Evolutionary conservation across 1,140 invertebrate species (phyloP).

Genomic region (Rhynchophorus ferrugineus): DNA sequence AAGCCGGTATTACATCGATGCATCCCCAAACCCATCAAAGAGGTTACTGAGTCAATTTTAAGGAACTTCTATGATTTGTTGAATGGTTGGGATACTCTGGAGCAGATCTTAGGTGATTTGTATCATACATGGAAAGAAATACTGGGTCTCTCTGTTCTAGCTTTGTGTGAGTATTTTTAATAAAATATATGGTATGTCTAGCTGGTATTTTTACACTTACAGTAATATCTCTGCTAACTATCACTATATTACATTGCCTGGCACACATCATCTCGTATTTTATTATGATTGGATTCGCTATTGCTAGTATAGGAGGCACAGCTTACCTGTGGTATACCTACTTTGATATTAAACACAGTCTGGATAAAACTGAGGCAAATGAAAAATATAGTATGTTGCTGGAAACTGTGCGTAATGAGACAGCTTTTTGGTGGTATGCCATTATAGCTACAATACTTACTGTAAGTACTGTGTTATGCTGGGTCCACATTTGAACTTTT

Average conservation of each 20-base stretch:
- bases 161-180: constrained; percentile 59
- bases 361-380: constrained; percentile 48
- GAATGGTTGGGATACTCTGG: constrained; percentile 80
- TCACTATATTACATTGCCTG: constrained; percentile 76
- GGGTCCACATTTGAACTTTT: neutral
- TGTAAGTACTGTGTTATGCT: constrained; percentile 46
- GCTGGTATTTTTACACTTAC: constrained; percentile 36
- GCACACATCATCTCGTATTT: constrained; percentile 79
- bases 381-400: constrained; percentile 42
- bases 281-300: constrained; percentile 69
- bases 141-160: constrained; percentile 69
- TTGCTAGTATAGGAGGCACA: constrained; percentile 69
- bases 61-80: constrained; percentile 70
- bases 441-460: constrained; percentile 83
- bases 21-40: constrained; percentile 62
- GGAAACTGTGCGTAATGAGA: constrained; percentile 78
- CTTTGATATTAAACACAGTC: constrained; percentile 61
- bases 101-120: constrained; percentile 80
- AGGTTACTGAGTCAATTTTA: constrained; percentile 52
- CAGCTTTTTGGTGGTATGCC: constrained; percentile 73
- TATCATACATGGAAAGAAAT: constrained; percentile 82
- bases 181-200: constrained; percentile 10
- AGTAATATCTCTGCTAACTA: constrained; percentile 77
- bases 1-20: constrained; percentile 79
- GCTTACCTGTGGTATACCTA: constrained; percentile 85